Evolutionary conservation across 2,888 invertebrate species (phyloP), one percentile per base, ranked within the genome.

Genomic region (Chymomyza procnemis): DNA sequence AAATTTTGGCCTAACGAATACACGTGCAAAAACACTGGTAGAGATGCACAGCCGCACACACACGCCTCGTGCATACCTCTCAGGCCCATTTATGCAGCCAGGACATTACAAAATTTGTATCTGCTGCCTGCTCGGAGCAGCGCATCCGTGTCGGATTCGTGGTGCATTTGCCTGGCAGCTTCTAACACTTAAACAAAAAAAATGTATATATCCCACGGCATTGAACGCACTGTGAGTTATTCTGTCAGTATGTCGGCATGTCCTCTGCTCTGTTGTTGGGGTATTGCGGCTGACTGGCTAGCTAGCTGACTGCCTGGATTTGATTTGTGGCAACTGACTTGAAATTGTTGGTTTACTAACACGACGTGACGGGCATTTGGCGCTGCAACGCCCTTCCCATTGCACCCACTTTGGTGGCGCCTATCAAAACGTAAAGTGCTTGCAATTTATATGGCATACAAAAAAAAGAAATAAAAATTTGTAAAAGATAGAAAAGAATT

Each of bases 21-120:
- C 85, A 82, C 87, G 87, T 84, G 79, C 75, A 69, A 16, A 12
- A 16, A 50, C 50, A 50, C 16, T n/a, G n/a, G n/a, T n/a, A 47
- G 14, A 47, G 14, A 47, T 16, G 5, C 26, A 21, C 55, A 22
- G 3, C 1, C n/a, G 6, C 55, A 52, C 52, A 52, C 52, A 52
- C 52, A 52, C 52, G 19, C 26, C 26, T 26, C 26, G 1, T 1
- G 1, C n/a, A 26, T 46, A 26, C 46, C 18, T 22, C 19, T 12
- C 55, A 3, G 3, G 14, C 12, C 41, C 26, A 19, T 54, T 58
- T 30, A 61, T 55, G 14, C 61, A 61, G 52, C 60, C 62, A 18
- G 77, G 79, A 81, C 86, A 85, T 86, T 30, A 68, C 86, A 86
- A 86, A 26, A 86, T 81, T 86, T 86, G 80, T 81, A 86, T 86